Evolutionary conservation across 1,140 invertebrate genomes (phyloP).

Genomic region (Oryzaephilus surinamensis): DNA sequence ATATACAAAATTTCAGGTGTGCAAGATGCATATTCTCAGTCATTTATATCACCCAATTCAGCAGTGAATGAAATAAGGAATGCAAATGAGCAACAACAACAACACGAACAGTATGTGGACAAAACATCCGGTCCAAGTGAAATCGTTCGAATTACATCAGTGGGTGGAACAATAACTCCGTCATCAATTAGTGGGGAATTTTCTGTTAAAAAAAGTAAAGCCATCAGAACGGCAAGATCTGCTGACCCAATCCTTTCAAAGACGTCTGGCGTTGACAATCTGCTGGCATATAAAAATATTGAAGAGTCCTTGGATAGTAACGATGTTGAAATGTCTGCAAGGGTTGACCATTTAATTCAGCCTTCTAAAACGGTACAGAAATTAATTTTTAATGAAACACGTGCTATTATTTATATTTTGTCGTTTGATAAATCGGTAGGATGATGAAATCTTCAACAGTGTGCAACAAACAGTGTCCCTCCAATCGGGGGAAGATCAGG

Average conservation of each 20-base stretch:
- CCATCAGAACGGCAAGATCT: constrained; percentile 34
- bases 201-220: constrained; percentile 3
- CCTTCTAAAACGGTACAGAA: constrained; percentile 27
- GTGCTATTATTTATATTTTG: no score
- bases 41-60: constrained; percentile 46
- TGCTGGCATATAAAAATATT: constrained; percentile 30
- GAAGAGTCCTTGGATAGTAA: constrained; percentile 30
- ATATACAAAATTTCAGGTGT: constrained; percentile 15
- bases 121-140: constrained; percentile 16
- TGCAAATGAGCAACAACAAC: constrained; percentile 9
- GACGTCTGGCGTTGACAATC: constrained; percentile 36
- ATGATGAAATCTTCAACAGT: not conserved
- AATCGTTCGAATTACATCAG: constrained; percentile 10
- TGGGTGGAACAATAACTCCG: not conserved
- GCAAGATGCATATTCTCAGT: constrained; percentile 44
- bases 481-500: constrained; percentile 55
- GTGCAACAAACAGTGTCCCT: constrained; percentile 9
- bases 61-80: constrained; percentile 18
- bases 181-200: no score
- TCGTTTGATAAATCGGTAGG: no score
- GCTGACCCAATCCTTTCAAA: constrained; percentile 37
- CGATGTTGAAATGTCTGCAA: constrained; percentile 31
- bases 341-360: constrained; percentile 23
- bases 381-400: no score
- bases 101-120: constrained; percentile 2